Conservation (phyloP, 2,797 vertebrate genomes). For the Periophthalmus magnuspinnatus region DNA sequence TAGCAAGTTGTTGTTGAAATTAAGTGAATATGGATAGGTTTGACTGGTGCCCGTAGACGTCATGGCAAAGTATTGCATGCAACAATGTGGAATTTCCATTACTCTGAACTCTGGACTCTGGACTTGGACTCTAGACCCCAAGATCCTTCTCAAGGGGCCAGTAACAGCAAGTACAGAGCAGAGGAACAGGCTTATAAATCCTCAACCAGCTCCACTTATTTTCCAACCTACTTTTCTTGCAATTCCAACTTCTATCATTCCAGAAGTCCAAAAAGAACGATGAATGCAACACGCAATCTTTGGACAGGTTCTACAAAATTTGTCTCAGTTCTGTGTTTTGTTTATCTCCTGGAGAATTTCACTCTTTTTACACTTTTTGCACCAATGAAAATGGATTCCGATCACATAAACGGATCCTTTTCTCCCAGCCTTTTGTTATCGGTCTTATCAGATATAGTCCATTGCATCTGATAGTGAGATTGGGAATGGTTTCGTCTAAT, state of each 20-base stretch:
- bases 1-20: conserved; percentile 8
- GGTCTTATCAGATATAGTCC: conserved; percentile 61
- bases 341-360: conserved; percentile 48
- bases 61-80: conserved; percentile 43
- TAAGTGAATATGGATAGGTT: conserved; percentile 18
- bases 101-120: conserved; percentile 61
- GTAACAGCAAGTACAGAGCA: conserved; percentile 78
- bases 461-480: conserved; percentile 54
- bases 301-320: conserved; percentile 6
- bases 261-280: conserved; percentile 40
- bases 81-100: conserved; percentile 77
- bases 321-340: conserved; percentile 20
- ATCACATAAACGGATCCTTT: conserved; percentile 53
- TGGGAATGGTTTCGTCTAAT: conserved; percentile 41
- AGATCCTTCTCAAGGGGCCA: conserved; percentile 74
- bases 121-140: conserved; percentile 60
- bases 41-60: conserved; percentile 45
- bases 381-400: conserved; percentile 64
- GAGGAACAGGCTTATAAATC: conserved; percentile 77
- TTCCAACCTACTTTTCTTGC: conserved; percentile 43
- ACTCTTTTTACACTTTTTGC: conserved; percentile 40
- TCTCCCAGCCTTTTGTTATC: conserved; percentile 46
- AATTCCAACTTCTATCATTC: conserved; percentile 37
- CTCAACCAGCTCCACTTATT: conserved; percentile 57
- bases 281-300: conserved; percentile 42